Percentiles rank a stretch among this genome's conserved stretches.
Conservation (phyloP, 2,888 invertebrate genomes). For the Sphaerophoria rueppellii region DNA sequence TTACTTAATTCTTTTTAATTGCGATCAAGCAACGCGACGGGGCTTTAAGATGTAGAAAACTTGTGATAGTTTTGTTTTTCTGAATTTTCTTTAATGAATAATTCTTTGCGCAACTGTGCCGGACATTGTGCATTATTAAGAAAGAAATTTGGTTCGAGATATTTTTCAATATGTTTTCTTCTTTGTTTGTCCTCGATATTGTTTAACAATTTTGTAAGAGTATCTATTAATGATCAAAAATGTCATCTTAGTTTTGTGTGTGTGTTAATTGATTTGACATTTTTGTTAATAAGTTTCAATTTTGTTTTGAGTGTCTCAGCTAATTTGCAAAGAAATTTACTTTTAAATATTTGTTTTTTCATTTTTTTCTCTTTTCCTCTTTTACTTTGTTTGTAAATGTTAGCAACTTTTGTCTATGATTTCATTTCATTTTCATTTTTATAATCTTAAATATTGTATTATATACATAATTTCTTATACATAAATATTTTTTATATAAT, state of each 20-base stretch:
- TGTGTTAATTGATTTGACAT: slow-evolving; percentile 19
- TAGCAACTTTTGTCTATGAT: slow-evolving; percentile 72
- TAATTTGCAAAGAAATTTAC: slow-evolving; percentile 71
- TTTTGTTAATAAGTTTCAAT: slow-evolving; percentile 39
- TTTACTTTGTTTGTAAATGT: slow-evolving; percentile 38
- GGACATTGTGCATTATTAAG: slow-evolving; percentile 78
- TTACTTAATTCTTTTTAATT: slow-evolving; percentile 30
- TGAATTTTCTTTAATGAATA: slow-evolving; percentile 21
- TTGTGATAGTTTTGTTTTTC: slow-evolving; percentile 68
- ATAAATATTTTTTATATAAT: slow-evolving; percentile 59
- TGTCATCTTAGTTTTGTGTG: slow-evolving; percentile 20
- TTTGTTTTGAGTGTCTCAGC: slow-evolving; percentile 57
- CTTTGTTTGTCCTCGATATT: slow-evolving; percentile 21
- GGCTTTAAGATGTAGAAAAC: slow-evolving; percentile 43
- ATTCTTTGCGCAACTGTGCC: slow-evolving; percentile 74
- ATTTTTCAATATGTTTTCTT: slow-evolving; percentile 35
- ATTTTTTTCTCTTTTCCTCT: slow-evolving; percentile 42
- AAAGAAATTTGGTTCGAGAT: slow-evolving; percentile 43
- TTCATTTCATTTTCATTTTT: slow-evolving; percentile 68
- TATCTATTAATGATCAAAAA: slow-evolving; percentile 30
- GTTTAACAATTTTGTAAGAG: slow-evolving; percentile 41
- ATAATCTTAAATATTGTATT: slow-evolving; percentile 77
- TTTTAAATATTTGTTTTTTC: slow-evolving; percentile 33
- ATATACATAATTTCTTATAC: slow-evolving; percentile 67
- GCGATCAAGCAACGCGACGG: not conserved